phyloP scores from a whole-genome alignment of 2,888 invertebrate genomes.

The Schrankia costaestrigalis region DNA sequence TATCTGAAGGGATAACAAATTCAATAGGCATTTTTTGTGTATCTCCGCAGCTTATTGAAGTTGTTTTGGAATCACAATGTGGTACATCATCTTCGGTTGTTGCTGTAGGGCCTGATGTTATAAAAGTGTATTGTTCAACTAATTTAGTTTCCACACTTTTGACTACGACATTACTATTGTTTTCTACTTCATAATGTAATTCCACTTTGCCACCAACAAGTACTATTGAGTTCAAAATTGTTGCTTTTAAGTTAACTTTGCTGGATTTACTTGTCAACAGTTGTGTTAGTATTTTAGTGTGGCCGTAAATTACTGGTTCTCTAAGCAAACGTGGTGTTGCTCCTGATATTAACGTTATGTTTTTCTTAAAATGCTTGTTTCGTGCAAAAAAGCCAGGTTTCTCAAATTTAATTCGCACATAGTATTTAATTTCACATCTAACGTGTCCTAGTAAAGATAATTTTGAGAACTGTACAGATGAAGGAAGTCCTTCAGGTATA shows the following conservation, averaged over 20 bases:
- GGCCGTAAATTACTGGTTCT: conserved; percentile 34
- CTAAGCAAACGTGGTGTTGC: conserved; percentile 31
- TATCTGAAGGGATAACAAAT: conserved; percentile 2
- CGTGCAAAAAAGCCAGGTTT: conserved; percentile 36
- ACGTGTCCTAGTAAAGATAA: conserved; percentile 10
- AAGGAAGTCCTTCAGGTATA: conserved; percentile 36
- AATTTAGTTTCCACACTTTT: conserved; percentile 35
- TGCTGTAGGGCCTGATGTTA: conserved; percentile 14
- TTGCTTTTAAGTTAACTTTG: conserved; percentile 36
- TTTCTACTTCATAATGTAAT: conserved; percentile 36
- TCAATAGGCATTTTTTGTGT: conserved; percentile 27
- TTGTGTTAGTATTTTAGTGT: conserved; percentile 35
- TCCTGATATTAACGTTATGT: conserved; percentile 34
- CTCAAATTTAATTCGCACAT: conserved; percentile 43
- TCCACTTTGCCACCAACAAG: conserved; percentile 33
- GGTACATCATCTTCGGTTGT: conserved; percentile 18
- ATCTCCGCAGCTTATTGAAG: conserved; percentile 21
- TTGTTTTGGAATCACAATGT: conserved; percentile 30
- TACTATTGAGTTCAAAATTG: conserved; percentile 33
- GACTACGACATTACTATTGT: conserved; percentile 32
- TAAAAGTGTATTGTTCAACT: conserved; percentile 30
- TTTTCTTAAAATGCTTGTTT: conserved; percentile 36
- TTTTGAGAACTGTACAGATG: conserved; percentile 26
- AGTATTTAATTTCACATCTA: conserved; percentile 35
- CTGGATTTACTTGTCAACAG: conserved; percentile 32